These are phyloP conservation scores for Pelusios castaneus DNA, from an alignment of 2,113 vertebrate species.

Conservation along the genomic window DNA sequence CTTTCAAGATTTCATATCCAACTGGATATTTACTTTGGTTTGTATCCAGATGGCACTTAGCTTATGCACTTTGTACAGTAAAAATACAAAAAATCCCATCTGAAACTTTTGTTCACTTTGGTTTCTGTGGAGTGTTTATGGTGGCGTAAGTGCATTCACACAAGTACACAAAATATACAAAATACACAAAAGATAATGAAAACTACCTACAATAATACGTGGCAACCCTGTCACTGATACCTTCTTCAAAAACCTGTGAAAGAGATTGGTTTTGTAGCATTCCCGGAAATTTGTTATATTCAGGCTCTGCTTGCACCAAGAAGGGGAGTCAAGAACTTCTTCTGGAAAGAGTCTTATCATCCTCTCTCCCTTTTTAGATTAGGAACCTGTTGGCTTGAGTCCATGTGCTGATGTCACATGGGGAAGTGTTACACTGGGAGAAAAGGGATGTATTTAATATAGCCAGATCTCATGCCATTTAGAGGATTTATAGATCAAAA, in stretches of 20 bases:
- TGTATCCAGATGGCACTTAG: neutral
- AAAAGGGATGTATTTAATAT: neutral
- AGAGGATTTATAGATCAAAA: neutral
- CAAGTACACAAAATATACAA: neutral
- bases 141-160: neutral
- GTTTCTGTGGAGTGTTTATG: neutral
- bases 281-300: neutral
- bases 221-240: neutral
- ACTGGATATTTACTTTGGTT: neutral
- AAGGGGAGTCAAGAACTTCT: neutral
- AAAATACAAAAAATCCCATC: neutral
- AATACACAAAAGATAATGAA: neutral
- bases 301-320: neutral
- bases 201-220: neutral
- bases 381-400: neutral
- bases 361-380: neutral
- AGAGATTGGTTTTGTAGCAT: neutral
- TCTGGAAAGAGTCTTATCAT: neutral
- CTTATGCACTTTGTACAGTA: neutral
- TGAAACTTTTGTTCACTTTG: neutral
- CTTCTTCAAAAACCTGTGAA: neutral
- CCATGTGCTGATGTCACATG: neutral
- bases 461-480: neutral
- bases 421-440: neutral
- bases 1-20: neutral